Conservation (phyloP, 35 echinoderm and acorn worm species). For the Eucidaris tribuloides region DNA sequence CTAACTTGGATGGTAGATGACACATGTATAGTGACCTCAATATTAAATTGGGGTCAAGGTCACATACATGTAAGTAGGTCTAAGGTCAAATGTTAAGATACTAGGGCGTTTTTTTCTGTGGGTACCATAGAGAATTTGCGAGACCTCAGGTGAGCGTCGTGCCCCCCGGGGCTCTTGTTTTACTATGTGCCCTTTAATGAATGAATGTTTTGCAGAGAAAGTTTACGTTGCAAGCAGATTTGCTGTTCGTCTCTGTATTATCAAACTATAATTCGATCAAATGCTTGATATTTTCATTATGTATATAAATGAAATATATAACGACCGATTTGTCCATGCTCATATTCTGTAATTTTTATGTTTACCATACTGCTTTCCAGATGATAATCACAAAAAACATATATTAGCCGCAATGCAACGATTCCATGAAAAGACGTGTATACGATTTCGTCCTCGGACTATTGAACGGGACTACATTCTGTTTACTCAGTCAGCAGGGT, state of each 20-base stretch:
- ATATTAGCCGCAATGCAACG: constrained; percentile 5
- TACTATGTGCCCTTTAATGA: background rate
- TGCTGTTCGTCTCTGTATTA: background rate
- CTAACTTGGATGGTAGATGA: too few relatives aligned
- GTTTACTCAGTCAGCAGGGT: constrained; percentile 1
- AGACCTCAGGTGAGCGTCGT: too few relatives aligned
- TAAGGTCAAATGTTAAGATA: too few relatives aligned
- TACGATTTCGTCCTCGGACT: background rate
- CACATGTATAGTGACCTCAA: too few relatives aligned
- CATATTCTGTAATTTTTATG: background rate
- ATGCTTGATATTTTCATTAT: background rate
- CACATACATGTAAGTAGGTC: too few relatives aligned
- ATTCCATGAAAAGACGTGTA: constrained; percentile 19
- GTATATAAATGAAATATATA: background rate
- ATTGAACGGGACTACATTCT: constrained; percentile 17
- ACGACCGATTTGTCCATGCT: background rate
- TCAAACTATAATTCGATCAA: background rate
- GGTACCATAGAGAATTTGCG: too few relatives aligned
- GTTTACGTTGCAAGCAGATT: background rate
- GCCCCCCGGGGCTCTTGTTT: too few relatives aligned
- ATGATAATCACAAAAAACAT: constrained; percentile 5
- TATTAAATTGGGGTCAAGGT: too few relatives aligned
- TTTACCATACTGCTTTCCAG: background rate
- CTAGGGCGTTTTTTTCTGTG: too few relatives aligned
- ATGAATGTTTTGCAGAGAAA: background rate